Evolutionary conservation across 2,113 vertebrate genomes (phyloP).

Genomic region (Lucifuga dentata): DNA sequence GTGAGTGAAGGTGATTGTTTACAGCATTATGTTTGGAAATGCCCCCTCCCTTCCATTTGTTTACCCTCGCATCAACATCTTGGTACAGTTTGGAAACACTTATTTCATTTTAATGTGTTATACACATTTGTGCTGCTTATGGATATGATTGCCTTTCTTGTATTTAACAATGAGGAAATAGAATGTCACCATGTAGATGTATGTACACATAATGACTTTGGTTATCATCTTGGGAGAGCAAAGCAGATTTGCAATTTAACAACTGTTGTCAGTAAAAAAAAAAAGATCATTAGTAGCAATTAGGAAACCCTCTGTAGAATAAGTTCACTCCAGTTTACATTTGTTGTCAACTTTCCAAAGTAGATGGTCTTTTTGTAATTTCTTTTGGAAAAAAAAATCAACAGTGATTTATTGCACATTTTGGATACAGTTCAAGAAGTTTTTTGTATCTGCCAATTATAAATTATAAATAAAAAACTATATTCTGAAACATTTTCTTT

Average conservation of each 20-base stretch:
- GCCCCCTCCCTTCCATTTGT: constrained; percentile 31
- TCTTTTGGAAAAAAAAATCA: constrained; percentile 88
- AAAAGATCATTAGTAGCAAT: constrained; percentile 85
- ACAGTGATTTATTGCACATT: constrained; percentile 98
- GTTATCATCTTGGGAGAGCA: constrained; percentile 78
- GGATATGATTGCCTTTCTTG: constrained; percentile 82
- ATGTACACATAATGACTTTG: constrained; percentile 71
- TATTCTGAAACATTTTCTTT: constrained; percentile 85
- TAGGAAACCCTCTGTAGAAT: constrained; percentile 86
- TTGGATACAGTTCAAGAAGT: constrained; percentile 95
- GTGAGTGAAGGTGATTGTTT: constrained; percentile 81
- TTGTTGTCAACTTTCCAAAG: constrained; percentile 87
- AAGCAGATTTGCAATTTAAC: constrained; percentile 68
- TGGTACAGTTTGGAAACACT: constrained; percentile 79
- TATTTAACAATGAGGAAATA: constrained; percentile 73
- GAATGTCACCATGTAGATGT: constrained; percentile 77
- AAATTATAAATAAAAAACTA: constrained; percentile 89
- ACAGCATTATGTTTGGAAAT: constrained; percentile 70
- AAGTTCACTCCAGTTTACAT: constrained; percentile 93
- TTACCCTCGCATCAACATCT: constrained; percentile 64
- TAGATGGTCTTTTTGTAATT: constrained; percentile 88
- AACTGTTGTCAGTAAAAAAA: constrained; percentile 74
- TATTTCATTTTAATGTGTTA: constrained; percentile 79
- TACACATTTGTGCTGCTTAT: constrained; percentile 85
- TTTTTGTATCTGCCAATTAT: constrained; percentile 97